Evolutionary conservation across 2,797 vertebrate genomes (phyloP).

Genomic region (Cryptoblepharus egeriae): DNA sequence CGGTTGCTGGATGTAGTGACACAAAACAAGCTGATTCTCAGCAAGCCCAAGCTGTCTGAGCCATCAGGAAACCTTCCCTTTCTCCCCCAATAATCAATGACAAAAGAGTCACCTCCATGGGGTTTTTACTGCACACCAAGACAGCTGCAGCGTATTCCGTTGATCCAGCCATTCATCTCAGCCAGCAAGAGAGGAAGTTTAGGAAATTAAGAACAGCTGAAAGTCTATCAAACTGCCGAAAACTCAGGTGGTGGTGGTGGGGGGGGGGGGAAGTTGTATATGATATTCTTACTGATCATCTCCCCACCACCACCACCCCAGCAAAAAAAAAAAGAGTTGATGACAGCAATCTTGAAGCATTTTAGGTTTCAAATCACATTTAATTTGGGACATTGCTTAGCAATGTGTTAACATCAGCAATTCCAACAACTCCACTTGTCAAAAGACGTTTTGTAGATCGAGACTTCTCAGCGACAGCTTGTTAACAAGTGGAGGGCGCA

Average conservation of each 20-base stretch:
- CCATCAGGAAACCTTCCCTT: conserved; percentile 31
- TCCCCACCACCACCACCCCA: neutral
- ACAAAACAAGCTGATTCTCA: conserved; percentile 55
- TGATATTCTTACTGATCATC: neutral
- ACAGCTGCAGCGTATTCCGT: conserved; percentile 1
- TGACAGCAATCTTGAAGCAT: conserved; percentile 2
- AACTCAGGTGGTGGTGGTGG: neutral
- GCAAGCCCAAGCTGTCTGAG: conserved; percentile 50
- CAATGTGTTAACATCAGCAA: neutral
- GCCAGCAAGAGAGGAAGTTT: neutral
- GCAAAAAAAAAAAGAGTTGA: neutral
- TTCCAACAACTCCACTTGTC: neutral
- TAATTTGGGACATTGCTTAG: neutral
- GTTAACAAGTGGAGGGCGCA: neutral
- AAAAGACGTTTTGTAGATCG: neutral
- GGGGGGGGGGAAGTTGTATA: neutral
- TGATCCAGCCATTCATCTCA: conserved; percentile 20
- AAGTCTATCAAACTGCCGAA: conserved; percentile 25
- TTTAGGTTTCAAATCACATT: neutral
- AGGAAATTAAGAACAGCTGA: conserved; percentile 21
- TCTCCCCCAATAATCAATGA: conserved; percentile 58
- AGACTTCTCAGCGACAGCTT: neutral
- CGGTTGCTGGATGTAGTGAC: conserved; percentile 58
- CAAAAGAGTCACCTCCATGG: conserved; percentile 65
- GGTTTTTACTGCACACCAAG: conserved; percentile 17